Base-by-base conservation (phyloP, 2,797 vertebrate species). In the Cyprinella venusta region DNA sequence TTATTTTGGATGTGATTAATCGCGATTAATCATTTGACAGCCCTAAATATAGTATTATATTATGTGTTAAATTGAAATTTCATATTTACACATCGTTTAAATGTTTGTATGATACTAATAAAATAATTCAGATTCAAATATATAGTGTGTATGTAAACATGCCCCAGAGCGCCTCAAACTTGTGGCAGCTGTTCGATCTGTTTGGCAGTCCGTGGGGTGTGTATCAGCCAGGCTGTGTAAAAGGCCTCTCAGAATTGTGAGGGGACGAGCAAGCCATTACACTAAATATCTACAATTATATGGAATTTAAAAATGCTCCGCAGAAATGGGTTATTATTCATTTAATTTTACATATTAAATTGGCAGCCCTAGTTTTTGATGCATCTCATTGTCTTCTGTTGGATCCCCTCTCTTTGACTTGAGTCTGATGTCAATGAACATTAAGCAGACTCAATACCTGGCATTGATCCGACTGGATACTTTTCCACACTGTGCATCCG, bases 371-470 rank as follows among this genome's bases (percentile, higher is more conserved):
- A 30, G 5, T 33, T 74, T 74, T 36, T 45, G 12, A n/a, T 76
- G 6, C 6, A 15, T n/a, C 52, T n/a, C 16, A 5, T 59, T 18
- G 12, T 61, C 21, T 56, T 24, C 38, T 15, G 8, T 63, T 36
- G 56, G 16, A 9, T 76, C 21, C 59, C 16, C 16, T 33, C 59
- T 61, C 74, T 64, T 16, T 33, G 15, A 24, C 16, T 77, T 30
- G 40, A 45, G 24, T 42, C 24, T 76, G 26, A 30, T 21, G 75
- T 77, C 75, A 45, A 45, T 71, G 52, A 82, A 52, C 70, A 81
- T 81, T 52, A 65, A 19, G 56, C 71, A 82, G 61, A 13, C 61
- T 82, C 61, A 42, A 42, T 82, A 67, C 36, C 5, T 75, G 45
- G 15, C 45, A 75, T 75, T 74, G 70, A 75, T 75, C 61, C 1